phyloP scores from a whole-genome alignment of 2,113 vertebrate species.

The Dicrurus megarhynchus region DNA sequence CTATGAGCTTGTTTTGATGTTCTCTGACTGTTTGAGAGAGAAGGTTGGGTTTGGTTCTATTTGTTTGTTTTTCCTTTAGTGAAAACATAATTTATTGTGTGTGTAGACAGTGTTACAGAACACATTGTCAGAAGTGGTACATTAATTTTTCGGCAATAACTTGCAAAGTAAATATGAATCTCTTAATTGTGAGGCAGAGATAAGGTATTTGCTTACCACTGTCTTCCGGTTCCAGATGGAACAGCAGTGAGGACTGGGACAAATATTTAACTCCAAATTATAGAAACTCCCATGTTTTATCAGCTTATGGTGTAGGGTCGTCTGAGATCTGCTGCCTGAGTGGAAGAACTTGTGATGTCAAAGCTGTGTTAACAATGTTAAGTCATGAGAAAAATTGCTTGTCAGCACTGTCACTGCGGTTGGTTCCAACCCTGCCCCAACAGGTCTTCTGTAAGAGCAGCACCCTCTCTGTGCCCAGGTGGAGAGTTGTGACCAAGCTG shows the following conservation, averaged over 20 bases:
- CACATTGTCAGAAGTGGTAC: background rate
- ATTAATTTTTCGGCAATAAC: background rate
- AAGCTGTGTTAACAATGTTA: background rate
- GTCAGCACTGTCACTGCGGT: background rate
- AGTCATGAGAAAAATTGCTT: background rate
- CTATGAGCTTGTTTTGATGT: background rate
- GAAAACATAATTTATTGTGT: background rate
- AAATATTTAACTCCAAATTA: background rate
- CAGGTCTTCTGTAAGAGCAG: background rate
- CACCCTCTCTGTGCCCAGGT: fast-evolving
- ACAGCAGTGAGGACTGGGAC: background rate
- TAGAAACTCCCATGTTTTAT: background rate
- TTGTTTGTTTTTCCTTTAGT: background rate
- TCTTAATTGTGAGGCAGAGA: background rate
- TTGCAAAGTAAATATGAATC: background rate
- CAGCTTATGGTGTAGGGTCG: fast-evolving
- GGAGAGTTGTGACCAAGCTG: background rate
- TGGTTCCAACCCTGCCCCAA: background rate
- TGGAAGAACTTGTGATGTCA: background rate
- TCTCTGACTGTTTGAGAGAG: background rate
- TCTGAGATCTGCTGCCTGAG: background rate
- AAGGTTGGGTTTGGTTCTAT: background rate
- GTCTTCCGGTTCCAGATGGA: background rate
- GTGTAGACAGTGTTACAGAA: background rate
- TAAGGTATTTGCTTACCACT: background rate